Conservation (phyloP, 2,113 vertebrate genomes). For the Caranx ignobilis region DNA sequence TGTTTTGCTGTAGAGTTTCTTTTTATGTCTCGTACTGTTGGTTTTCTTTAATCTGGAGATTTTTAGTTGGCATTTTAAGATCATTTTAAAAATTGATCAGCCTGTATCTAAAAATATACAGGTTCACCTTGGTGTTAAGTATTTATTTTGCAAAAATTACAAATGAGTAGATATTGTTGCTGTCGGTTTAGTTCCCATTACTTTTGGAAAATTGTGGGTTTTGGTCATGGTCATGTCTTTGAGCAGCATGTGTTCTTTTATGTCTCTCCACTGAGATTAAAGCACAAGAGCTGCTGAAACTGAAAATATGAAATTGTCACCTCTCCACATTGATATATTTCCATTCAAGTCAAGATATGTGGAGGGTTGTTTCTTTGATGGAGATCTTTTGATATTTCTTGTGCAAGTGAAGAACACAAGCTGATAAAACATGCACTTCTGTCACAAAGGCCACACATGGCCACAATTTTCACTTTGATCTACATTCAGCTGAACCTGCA, state of each 20-base stretch:
- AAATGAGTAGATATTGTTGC: background rate
- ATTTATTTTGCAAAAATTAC: background rate
- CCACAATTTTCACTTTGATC: background rate
- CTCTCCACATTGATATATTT: background rate
- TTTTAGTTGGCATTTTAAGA: constrained; percentile 21
- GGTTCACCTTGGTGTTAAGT: background rate
- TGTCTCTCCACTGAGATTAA: background rate
- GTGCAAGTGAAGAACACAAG: background rate
- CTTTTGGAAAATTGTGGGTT: too few relatives aligned
- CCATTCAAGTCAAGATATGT: background rate
- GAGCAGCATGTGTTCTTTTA: too few relatives aligned
- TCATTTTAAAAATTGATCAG: background rate
- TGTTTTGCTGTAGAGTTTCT: constrained; percentile 37
- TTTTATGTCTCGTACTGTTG: constrained; percentile 28
- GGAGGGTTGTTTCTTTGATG: background rate
- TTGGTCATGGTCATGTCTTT: background rate
- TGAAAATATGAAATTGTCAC: background rate
- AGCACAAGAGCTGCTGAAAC: background rate
- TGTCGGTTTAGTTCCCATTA: background rate
- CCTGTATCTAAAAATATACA: constrained; percentile 25
- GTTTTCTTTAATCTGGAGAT: background rate
- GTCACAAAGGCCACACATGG: background rate
- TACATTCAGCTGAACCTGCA: background rate
- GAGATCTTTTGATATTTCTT: background rate
- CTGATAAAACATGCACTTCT: background rate